Evolutionary conservation across 1,140 invertebrate genomes (phyloP), one percentile per base, ranked within the genome.

Genomic region (Trinorchestia longiramus): DNA sequence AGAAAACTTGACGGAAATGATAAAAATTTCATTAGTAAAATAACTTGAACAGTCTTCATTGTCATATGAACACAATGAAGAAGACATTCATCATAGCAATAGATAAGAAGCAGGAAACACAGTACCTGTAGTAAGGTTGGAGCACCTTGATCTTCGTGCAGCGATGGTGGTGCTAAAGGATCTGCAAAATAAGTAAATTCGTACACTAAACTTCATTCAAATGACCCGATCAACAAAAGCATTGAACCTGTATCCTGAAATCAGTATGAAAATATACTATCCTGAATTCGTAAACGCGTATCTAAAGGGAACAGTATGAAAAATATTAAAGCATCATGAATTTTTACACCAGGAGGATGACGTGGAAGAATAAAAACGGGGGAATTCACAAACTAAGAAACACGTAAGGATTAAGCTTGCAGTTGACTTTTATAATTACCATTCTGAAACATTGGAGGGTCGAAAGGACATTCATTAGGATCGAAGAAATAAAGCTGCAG

Each of bases 131-230:
- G 92, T 11, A 94, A 45, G 8, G 44, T n/a, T 4, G 92, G 92
- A 11, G 92, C 92, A 11, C 92, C 92, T 45, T 94, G 36, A 43
- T 94, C 92, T 42, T 47, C 44, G 92, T 94, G 43, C 28, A 94
- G 41, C 41, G 92, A 40, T 40, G 92, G 92, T 4, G 92, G 92
- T 15, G 92, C 92, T 11, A 94, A 44, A 42, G 92, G 92, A n/a
- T 94, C 92, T 94, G 92, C 11, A 40, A 45, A 44, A 40, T 15
- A 4, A 43, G 44, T 6, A 45, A 17, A 0, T 4, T 42, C 1
- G 36, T 36, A 19, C 4, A 42, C 42, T 90, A 28, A 90, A 17
- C 23, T 90, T 42, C 23, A 90, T 42, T 19, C 41, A 90, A 41
- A 43, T 28, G 6, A 42, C 88, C 6, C 4, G 4, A 42, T 90